These are phyloP conservation scores for Pangasius mekongensis DNA, from an alignment of 2,797 vertebrate genomes.

Conservation along the genomic window DNA sequence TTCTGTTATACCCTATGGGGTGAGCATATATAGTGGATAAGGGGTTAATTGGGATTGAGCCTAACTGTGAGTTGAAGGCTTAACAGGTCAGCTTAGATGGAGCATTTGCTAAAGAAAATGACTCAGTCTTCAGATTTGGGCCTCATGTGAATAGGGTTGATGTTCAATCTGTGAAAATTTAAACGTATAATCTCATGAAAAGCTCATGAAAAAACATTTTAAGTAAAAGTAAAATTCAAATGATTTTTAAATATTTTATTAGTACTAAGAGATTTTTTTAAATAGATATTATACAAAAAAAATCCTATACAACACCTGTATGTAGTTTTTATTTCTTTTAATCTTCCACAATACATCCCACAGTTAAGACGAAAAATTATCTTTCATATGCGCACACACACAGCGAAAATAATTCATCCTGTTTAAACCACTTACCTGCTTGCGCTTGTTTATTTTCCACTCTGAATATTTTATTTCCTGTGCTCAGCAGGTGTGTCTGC, in stretches of 20 bases:
- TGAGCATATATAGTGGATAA: neutral
- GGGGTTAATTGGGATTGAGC: neutral
- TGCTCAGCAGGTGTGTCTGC: constrained; percentile 39
- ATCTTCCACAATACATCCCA: neutral
- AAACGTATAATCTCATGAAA: neutral
- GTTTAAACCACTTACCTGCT: neutral
- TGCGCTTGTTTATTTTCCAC: constrained; percentile 9
- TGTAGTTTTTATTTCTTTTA: neutral
- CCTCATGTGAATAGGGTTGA: neutral
- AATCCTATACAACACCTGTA: neutral
- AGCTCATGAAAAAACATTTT: neutral
- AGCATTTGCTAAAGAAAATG: too few species aligned
- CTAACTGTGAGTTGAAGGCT: neutral
- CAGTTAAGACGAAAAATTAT: constrained; percentile 1
- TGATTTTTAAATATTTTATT: neutral
- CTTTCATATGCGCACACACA: neutral
- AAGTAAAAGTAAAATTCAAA: neutral
- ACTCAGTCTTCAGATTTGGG: neutral
- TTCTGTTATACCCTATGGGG: neutral
- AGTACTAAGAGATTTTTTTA: neutral
- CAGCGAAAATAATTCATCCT: neutral
- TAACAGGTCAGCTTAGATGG: too few species aligned
- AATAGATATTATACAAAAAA: neutral
- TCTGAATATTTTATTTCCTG: constrained; percentile 34
- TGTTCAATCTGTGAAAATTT: neutral